A percentile compares a stretch with the other conserved stretches of the same genome.
These are phyloP conservation scores for Salvelinus namaycush DNA, from an alignment of 2,113 vertebrate species.

Conservation along the genomic window DNA sequence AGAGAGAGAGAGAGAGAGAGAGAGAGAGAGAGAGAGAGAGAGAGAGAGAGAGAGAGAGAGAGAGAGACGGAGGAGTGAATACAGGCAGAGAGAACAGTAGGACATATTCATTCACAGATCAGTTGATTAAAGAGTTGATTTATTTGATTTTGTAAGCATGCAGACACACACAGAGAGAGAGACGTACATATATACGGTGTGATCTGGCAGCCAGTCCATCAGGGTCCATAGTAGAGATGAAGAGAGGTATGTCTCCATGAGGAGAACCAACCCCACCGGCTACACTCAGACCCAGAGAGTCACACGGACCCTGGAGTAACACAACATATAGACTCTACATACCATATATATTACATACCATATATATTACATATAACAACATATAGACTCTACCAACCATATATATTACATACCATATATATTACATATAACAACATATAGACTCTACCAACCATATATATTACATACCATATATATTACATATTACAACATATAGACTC, in stretches of 20 bases:
- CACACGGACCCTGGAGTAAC: constrained; percentile 74
- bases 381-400: no score
- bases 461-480: no score
- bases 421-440: no score
- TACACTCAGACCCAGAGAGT: constrained; percentile 85
- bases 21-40: neutral
- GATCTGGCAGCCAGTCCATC: constrained; percentile 87
- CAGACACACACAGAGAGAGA: neutral
- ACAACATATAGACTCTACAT: constrained; percentile 1
- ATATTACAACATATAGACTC: no score
- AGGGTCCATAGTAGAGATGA: constrained; percentile 90
- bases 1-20: no score
- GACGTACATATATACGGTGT: constrained; percentile 82
- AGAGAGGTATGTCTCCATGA: constrained; percentile 86
- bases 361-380: no score
- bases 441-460: no score
- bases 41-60: neutral
- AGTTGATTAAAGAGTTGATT: no score
- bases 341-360: no score
- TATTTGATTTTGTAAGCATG: neutral
- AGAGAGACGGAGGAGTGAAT: neutral
- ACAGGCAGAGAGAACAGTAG: neutral
- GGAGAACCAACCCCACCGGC: constrained; percentile 88
- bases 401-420: no score
- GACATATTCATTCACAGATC: neutral